phyloP scores from a whole-genome alignment of 2,797 vertebrate species.

The Heteromormyrus szaboi region DNA sequence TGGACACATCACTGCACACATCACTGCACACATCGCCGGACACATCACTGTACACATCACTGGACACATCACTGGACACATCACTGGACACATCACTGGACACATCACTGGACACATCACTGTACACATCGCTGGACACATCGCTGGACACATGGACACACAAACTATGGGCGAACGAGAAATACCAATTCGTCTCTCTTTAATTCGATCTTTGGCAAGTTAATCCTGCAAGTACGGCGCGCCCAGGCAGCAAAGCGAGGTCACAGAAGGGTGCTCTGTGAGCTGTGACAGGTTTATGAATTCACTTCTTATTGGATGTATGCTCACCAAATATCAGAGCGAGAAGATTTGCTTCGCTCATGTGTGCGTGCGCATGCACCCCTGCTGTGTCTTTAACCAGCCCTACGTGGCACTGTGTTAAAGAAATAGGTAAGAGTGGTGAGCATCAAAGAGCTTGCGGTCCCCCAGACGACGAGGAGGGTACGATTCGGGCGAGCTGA shows the following conservation, averaged over 20 bases:
- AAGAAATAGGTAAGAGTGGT: background rate
- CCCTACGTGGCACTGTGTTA: background rate
- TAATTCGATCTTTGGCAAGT: conserved; percentile 18
- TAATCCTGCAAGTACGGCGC: conserved; percentile 36
- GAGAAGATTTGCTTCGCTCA: conserved; percentile 42
- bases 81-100: too few species aligned
- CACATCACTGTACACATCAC: background rate
- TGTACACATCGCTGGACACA: background rate
- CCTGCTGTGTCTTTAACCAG: background rate
- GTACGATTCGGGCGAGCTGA: background rate
- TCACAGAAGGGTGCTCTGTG: conserved; percentile 48
- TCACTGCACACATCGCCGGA: background rate
- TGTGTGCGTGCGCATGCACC: conserved; percentile 3
- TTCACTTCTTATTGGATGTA: conserved; percentile 61
- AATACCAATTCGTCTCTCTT: background rate
- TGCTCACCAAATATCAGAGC: conserved; percentile 59
- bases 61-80: background rate
- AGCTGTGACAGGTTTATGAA: conserved; percentile 64
- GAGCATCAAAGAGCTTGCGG: background rate
- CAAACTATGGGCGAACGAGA: background rate
- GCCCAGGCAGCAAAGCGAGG: conserved; percentile 44
- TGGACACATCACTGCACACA: background rate
- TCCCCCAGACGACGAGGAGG: background rate
- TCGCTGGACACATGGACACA: background rate
- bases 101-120: background rate